phyloP scores from a whole-genome alignment of 2,797 vertebrate genomes.

The Trachops cirrhosus region DNA sequence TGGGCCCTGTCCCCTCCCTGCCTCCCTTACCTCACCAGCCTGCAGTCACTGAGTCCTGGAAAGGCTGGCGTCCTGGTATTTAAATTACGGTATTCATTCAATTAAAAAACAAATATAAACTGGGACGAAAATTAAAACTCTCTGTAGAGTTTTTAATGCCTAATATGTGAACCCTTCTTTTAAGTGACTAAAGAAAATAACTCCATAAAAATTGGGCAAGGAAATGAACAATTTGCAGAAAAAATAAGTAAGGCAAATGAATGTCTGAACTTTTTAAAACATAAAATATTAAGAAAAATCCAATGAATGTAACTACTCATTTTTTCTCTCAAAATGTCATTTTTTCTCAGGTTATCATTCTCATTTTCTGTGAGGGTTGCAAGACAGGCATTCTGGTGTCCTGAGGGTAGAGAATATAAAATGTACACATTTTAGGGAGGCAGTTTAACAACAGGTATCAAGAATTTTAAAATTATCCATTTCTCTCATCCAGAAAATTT shows the following conservation, averaged over 20 bases:
- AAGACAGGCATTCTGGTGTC: no score
- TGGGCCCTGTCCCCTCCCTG: rapidly evolving
- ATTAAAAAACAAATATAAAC: background rate
- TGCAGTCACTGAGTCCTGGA: background rate
- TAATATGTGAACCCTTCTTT: background rate
- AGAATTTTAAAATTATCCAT: background rate
- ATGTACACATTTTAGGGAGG: background rate
- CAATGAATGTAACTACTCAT: background rate
- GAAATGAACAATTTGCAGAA: background rate
- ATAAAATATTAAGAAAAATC: constrained; percentile 8
- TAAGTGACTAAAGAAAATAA: background rate
- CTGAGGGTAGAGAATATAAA: background rate
- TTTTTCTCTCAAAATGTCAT: background rate
- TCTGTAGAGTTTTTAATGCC: background rate
- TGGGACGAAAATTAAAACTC: background rate
- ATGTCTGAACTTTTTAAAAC: background rate
- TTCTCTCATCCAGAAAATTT: background rate
- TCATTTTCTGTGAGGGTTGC: background rate
- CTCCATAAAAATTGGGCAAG: background rate
- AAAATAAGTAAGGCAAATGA: background rate
- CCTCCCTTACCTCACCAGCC: background rate
- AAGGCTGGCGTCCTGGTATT: background rate
- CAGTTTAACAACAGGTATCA: background rate
- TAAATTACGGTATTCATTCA: background rate
- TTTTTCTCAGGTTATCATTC: background rate